These are phyloP conservation scores for Emmelina monodactyla DNA, from an alignment of 2,888 invertebrate species.

Conservation along the genomic window DNA sequence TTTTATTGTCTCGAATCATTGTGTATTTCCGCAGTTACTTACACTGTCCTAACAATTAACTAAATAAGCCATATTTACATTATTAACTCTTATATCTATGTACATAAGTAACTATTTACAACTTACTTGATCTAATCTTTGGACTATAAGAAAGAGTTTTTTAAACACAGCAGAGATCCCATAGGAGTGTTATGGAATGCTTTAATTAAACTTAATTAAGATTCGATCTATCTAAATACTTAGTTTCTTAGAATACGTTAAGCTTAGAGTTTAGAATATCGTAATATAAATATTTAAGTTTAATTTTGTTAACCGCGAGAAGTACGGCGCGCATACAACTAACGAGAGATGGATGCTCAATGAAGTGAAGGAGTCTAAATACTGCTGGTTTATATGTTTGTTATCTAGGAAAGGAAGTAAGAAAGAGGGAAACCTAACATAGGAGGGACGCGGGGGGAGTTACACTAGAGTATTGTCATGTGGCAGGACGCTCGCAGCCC, in stretches of 20 bases:
- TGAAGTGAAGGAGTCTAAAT: too few species aligned
- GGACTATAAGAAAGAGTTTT: conserved; percentile 53
- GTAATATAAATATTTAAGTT: too few species aligned
- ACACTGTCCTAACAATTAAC: conserved; percentile 12
- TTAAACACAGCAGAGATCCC: conserved; percentile 63
- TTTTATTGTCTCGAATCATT: conserved; percentile 49
- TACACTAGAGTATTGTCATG: too few species aligned
- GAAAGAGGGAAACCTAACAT: too few species aligned
- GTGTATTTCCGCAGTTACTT: conserved; percentile 12
- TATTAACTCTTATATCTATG: conserved; percentile 26
- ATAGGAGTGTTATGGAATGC: conserved; percentile 60
- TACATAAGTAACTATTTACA: conserved; percentile 34
- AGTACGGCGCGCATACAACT: too few species aligned
- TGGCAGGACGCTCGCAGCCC: too few species aligned
- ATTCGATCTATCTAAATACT: conserved; percentile 55
- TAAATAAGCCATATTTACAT: conserved; percentile 45
- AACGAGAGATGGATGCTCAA: too few species aligned
- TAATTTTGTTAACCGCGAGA: too few species aligned
- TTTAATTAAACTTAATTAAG: conserved; percentile 54
- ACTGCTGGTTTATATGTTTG: too few species aligned
- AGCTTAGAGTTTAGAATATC: conserved; percentile 27
- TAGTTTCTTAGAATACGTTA: conserved; percentile 33
- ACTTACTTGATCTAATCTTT: conserved; percentile 35
- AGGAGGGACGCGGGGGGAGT: too few species aligned
- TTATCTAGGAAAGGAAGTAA: too few species aligned